phyloP scores from a whole-genome alignment of 1,140 invertebrate genomes.

The Trachelipus rathkii region DNA sequence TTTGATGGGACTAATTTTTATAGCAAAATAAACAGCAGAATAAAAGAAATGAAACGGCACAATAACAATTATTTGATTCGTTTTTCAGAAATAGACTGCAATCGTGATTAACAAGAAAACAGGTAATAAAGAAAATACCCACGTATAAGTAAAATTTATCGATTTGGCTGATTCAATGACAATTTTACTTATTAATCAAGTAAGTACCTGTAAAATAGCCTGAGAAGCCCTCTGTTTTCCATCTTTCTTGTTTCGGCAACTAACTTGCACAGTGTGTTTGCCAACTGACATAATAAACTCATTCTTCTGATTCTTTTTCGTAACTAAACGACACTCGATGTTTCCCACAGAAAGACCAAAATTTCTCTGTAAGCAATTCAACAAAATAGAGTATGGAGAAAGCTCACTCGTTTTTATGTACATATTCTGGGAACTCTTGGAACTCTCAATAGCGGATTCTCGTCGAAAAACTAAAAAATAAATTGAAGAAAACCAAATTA shows the following conservation, averaged over 20 bases:
- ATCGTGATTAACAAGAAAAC: too few relatives aligned
- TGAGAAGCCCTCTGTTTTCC: constrained; percentile 96
- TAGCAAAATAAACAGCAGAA: background rate
- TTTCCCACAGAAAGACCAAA: constrained; percentile 84
- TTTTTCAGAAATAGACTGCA: too few relatives aligned
- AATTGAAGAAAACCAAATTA: constrained; percentile 45
- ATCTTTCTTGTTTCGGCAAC: constrained; percentile 92
- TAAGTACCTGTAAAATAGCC: constrained; percentile 70
- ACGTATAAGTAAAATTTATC: too few relatives aligned
- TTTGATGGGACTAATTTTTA: too few relatives aligned
- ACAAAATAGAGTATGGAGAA: constrained; percentile 84
- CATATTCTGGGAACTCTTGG: constrained; percentile 89
- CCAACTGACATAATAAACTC: constrained; percentile 92
- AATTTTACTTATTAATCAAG: too few relatives aligned
- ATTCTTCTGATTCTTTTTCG: constrained; percentile 85
- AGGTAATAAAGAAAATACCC: too few relatives aligned
- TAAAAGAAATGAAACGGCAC: background rate
- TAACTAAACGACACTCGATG: constrained; percentile 81
- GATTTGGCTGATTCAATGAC: too few relatives aligned
- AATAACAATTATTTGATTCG: too few relatives aligned
- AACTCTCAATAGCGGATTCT: constrained; percentile 87
- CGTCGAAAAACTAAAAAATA: constrained; percentile 82
- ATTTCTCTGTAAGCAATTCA: constrained; percentile 87
- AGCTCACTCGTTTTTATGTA: constrained; percentile 87
- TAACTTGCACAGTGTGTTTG: constrained; percentile 79